Evolutionary conservation across 2,797 vertebrate species (phyloP).

Genomic region (Coendou prehensilis): DNA sequence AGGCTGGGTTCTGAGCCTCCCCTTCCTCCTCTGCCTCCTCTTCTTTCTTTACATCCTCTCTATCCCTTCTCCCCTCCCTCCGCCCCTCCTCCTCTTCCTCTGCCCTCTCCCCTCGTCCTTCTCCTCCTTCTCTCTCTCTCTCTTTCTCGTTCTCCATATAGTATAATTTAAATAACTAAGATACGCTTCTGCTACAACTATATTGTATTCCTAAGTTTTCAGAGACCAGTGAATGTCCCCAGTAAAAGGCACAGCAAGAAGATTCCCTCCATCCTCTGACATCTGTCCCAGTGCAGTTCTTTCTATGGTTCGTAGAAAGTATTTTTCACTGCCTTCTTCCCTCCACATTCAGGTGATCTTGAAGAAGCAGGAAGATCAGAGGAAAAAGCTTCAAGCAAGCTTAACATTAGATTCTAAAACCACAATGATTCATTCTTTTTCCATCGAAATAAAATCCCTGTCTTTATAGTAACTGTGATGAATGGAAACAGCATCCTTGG

Average conservation of each 20-base stretch:
- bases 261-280: background rate
- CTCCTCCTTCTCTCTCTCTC: too few species aligned
- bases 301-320: background rate
- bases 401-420: conserved; percentile 73
- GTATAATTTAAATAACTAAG: background rate
- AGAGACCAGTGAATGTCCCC: background rate
- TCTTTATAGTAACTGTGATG: conserved; percentile 81
- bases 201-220: background rate
- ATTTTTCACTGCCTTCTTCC: background rate
- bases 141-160: too few species aligned
- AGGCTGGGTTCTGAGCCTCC: background rate
- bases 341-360: background rate
- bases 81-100: background rate
- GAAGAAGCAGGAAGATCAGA: conserved; percentile 78
- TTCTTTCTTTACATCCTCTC: too few species aligned
- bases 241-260: background rate
- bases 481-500: conserved; percentile 29
- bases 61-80: rapidly evolving
- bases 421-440: conserved; percentile 73
- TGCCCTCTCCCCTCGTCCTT: background rate
- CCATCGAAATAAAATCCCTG: conserved; percentile 75
- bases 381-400: conserved; percentile 62
- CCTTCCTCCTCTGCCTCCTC: background rate
- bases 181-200: background rate
- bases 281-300: background rate